phyloP scores from a whole-genome alignment of 2,113 vertebrate genomes.

The Dasypus novemcinctus region DNA sequence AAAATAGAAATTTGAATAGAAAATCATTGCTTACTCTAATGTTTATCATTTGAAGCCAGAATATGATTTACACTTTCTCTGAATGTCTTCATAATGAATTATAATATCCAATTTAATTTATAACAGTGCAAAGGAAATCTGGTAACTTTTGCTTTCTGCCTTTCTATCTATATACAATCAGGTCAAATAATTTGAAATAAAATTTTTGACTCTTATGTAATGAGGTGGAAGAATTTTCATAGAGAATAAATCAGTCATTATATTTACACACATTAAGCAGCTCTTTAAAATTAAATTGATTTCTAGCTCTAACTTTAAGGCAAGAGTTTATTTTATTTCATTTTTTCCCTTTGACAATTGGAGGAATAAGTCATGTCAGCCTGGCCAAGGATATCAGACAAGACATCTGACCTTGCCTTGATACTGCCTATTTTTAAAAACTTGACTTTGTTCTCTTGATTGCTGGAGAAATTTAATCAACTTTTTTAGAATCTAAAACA shows the following conservation, averaged over 20 bases:
- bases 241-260: not conserved
- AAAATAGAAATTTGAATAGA: not conserved
- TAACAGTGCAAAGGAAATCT: not conserved
- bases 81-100: not conserved
- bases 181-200: not conserved
- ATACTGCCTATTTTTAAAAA: not conserved
- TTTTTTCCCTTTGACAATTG: not conserved
- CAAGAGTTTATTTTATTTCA: not conserved
- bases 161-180: not conserved
- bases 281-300: not conserved
- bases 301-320: not conserved
- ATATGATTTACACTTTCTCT: not conserved
- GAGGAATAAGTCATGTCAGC: not conserved
- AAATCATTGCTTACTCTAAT: not conserved
- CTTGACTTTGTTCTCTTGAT: conserved; percentile 1
- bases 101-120: not conserved
- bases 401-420: not conserved
- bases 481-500: not conserved
- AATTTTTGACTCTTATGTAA: not conserved
- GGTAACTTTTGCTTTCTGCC: not conserved
- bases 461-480: not conserved
- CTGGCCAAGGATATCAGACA: not conserved
- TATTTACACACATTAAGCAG: not conserved
- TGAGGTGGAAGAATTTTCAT: not conserved
- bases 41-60: not conserved